Conservation (phyloP, 2,113 vertebrate genomes). For the Orthonyx spaldingii region DNA sequence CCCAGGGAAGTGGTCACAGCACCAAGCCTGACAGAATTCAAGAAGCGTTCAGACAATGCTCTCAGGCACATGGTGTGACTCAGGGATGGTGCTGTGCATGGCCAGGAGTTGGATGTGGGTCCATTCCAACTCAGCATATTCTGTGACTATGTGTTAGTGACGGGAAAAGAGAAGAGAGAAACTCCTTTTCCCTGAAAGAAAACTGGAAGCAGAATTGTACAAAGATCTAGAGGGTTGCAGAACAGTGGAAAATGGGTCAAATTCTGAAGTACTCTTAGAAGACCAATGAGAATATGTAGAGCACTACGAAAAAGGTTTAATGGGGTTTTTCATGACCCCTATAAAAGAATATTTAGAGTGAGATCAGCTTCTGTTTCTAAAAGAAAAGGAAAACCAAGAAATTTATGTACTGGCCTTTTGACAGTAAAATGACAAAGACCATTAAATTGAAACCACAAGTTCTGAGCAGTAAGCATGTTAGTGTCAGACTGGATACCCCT, state of each 20-base stretch:
- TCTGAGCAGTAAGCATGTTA: neutral
- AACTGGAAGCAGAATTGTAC: neutral
- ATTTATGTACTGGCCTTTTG: neutral
- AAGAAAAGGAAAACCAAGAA: neutral
- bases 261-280: neutral
- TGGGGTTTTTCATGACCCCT: neutral
- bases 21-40: neutral
- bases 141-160: rapidly evolving
- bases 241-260: neutral
- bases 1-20: neutral
- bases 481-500: neutral
- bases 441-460: neutral
- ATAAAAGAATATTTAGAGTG: neutral
- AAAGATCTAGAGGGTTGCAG: neutral
- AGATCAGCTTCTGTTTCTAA: neutral
- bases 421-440: neutral
- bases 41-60: neutral
- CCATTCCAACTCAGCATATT: neutral
- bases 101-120: neutral
- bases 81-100: neutral
- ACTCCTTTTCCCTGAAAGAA: neutral
- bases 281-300: neutral
- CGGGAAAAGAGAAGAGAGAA: neutral
- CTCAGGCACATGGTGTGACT: neutral
- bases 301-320: neutral